These are phyloP conservation scores for Garra rufa DNA, from an alignment of 2,113 vertebrate genomes.

Conservation along the genomic window DNA sequence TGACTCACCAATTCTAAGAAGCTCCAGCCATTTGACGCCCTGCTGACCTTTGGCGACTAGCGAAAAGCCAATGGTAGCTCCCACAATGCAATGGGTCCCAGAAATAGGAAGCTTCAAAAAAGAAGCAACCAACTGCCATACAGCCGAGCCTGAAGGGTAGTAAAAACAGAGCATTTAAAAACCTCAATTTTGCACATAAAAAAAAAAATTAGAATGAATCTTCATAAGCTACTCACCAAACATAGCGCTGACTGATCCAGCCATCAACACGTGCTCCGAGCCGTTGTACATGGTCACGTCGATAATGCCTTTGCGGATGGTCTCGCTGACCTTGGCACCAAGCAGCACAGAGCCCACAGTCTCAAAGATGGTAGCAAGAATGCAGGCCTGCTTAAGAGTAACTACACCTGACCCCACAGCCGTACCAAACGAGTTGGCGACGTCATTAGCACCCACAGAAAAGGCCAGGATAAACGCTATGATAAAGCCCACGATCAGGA, in stretches of 20 bases:
- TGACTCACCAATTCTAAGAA: slow-evolving; percentile 90
- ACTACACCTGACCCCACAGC: slow-evolving; percentile 95
- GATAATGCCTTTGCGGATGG: slow-evolving; percentile 92
- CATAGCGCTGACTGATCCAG: slow-evolving; percentile 90
- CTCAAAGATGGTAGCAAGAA: slow-evolving; percentile 93
- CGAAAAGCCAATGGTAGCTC: slow-evolving; percentile 95
- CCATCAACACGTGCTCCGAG: slow-evolving; percentile 79
- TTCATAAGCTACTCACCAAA: slow-evolving; percentile 82
- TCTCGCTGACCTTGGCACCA: slow-evolving; percentile 96
- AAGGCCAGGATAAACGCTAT: slow-evolving; percentile 96
- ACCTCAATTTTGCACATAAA: background rate
- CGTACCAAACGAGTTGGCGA: slow-evolving; percentile 97
- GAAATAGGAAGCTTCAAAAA: slow-evolving; percentile 98
- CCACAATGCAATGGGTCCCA: slow-evolving; percentile 98
- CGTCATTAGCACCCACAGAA: slow-evolving; percentile 96
- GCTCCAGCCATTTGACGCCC: slow-evolving; percentile 88
- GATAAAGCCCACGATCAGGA: slow-evolving; percentile 90
- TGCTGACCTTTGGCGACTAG: slow-evolving; percentile 87
- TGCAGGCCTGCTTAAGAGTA: slow-evolving; percentile 90
- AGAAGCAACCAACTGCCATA: slow-evolving; percentile 94
- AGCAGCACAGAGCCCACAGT: slow-evolving; percentile 91
- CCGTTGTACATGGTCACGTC: slow-evolving; percentile 86
- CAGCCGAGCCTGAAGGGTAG: slow-evolving; percentile 85
- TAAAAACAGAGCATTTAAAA: slow-evolving; percentile 15
- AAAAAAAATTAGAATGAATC: background rate